These are phyloP conservation scores for Micoletzkya japonica DNA, from an alignment of 2,888 invertebrate species.

Conservation along the genomic window DNA sequence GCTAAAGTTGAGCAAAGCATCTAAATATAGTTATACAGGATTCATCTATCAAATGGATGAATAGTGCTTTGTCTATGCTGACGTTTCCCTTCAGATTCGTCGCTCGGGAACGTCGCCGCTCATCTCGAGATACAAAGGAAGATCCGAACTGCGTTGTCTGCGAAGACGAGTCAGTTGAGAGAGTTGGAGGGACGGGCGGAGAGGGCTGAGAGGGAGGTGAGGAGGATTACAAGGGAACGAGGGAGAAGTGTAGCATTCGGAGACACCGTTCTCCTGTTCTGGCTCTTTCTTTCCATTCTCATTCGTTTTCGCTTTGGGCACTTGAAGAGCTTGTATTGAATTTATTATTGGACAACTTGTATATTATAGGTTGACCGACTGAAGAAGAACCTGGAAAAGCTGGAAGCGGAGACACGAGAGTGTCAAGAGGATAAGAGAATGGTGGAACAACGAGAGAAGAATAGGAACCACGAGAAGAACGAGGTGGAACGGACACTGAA, in stretches of 20 bases:
- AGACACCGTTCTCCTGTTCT: no score
- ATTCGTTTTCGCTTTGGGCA: no score
- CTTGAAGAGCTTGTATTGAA: no score
- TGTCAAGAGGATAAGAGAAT: slow-evolving; percentile 18
- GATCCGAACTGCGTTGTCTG: slow-evolving; percentile 16
- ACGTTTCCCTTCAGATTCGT: neutral
- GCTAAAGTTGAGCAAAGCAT: neutral
- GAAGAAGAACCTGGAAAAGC: slow-evolving; percentile 13
- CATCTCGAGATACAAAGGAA: slow-evolving; percentile 28
- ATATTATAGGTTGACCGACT: slow-evolving; percentile 8
- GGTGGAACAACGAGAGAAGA: slow-evolving; percentile 26
- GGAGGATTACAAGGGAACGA: no score
- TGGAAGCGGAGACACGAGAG: slow-evolving; percentile 4
- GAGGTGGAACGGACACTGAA: slow-evolving; percentile 6
- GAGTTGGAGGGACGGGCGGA: slow-evolving; percentile 11
- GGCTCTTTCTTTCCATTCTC: no score
- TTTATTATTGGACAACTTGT: neutral
- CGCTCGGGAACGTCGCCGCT: slow-evolving; percentile 17
- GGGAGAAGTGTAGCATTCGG: no score
- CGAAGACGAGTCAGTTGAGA: slow-evolving; percentile 10
- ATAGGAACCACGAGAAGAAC: slow-evolving; percentile 9
- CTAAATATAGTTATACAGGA: neutral
- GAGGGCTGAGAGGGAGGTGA: slow-evolving; percentile 24
- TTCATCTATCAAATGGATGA: neutral
- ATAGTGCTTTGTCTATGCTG: neutral